phyloP scores from a whole-genome alignment of 2,888 invertebrate species.

The Zygogramma bicolorata region DNA sequence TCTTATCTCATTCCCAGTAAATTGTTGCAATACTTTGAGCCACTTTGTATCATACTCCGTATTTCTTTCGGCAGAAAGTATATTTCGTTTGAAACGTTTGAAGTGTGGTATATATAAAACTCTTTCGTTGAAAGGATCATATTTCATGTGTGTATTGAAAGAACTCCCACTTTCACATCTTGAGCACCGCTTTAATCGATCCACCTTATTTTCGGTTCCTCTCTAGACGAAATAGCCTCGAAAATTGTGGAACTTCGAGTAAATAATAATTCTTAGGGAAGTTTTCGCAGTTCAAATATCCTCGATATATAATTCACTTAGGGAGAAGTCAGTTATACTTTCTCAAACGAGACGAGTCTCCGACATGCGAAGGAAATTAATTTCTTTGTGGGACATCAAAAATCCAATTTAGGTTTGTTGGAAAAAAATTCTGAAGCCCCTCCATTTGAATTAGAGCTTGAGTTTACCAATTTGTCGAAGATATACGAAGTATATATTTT shows the following conservation, averaged over 20 bases:
- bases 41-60: too few relatives aligned
- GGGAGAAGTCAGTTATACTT: neutral
- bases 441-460: neutral
- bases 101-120: too few relatives aligned
- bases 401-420: neutral
- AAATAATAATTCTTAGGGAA: neutral
- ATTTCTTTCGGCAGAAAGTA: too few relatives aligned
- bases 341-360: neutral
- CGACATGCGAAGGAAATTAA: constrained; percentile 3
- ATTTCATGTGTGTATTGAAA: neutral
- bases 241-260: neutral
- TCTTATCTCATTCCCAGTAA: too few relatives aligned
- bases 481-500: neutral
- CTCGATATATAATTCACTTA: neutral
- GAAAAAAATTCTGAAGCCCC: neutral
- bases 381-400: constrained; percentile 1
- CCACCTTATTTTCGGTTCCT: neutral
- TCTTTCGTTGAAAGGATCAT: too few relatives aligned
- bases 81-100: too few relatives aligned
- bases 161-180: neutral
- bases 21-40: too few relatives aligned
- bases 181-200: neutral
- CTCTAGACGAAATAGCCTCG: neutral
- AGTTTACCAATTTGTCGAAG: neutral
- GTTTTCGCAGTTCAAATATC: neutral